Base-by-base conservation (phyloP, 1,140 invertebrate genomes). In the Triops cancriformis region DNA sequence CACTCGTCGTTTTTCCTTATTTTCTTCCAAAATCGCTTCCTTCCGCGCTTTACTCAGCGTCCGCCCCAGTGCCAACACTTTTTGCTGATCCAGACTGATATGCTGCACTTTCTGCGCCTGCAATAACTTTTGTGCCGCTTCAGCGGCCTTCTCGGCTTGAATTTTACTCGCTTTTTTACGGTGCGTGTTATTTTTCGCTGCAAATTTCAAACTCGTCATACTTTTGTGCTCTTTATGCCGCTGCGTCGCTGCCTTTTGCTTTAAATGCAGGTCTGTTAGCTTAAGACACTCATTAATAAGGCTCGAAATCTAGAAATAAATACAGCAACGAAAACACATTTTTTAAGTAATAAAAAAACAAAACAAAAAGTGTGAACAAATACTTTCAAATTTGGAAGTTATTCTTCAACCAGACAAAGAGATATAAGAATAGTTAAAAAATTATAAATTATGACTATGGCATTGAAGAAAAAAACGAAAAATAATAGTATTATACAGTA, bases 21-120 rank as follows among this genome's bases (percentile, higher is more conserved):
- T 28, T 51, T 76, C 75, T 76, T 76, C 64, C 26, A 76, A 64
- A 27, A 76, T 51, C 9, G 75, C 43, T n/a, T 26, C 41, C 23
- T 76, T 76, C 43, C 64, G 75, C 51, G 51, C 51, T 64, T 64
- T 64, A n/a, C 51, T 14, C 51, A 64, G 18, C 18, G 51, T 23
- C 23, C 51, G 14, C 51, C 51, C 51, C 51, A 64, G 18, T n/a
- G 14, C 23, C 51, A 64, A 64, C 51, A 64, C 10, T 64, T 23
- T 64, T 23, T 64, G 51, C 14, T 64, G 51, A 23, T 64, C 51
- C 51, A 64, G 5, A 23, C 51, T 64, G 10, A 64, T n/a, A 64
- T 64, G 51, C 51, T 64, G 14, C 3, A 64, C 51, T 64, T 23
- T 18, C 18, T 64, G 51, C 18, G 51, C 51, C 14, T 64, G 51